Evolutionary conservation across 1,140 invertebrate species (phyloP).

Genomic region (Penaeus vannamei): DNA sequence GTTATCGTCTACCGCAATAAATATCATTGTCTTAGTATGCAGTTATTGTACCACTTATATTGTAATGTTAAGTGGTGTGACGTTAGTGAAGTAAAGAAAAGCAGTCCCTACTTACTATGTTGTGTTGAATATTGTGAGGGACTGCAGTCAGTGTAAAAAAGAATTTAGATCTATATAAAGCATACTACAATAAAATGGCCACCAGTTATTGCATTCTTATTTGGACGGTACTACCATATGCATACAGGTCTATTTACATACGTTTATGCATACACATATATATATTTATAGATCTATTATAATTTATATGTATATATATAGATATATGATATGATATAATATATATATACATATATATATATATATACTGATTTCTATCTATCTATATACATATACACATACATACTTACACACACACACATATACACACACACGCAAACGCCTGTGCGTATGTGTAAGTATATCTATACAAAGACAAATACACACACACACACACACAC

Average conservation of each 20-base stretch:
- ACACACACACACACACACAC: too few species aligned
- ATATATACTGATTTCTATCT: neutral
- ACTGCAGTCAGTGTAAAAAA: too few species aligned
- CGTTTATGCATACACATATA: slow-evolving; percentile 3
- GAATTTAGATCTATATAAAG: too few species aligned
- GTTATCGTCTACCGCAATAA: too few species aligned
- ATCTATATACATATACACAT: neutral
- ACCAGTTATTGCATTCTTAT: too few species aligned
- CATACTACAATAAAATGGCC: too few species aligned
- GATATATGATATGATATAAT: neutral
- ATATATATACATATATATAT: slow-evolving; percentile 15
- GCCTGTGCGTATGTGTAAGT: neutral
- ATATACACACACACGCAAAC: neutral
- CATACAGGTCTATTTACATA: neutral
- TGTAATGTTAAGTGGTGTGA: too few species aligned
- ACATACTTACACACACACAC: slow-evolving; percentile 1
- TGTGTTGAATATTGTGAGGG: too few species aligned
- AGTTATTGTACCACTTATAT: too few species aligned
- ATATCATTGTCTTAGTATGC: too few species aligned
- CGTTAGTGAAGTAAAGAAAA: too few species aligned
- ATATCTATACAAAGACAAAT: neutral
- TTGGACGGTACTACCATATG: neutral
- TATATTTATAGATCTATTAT: neutral
- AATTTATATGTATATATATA: neutral
- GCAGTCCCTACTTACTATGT: too few species aligned